A percentile compares a stretch with the other conserved stretches of the same genome.
Evolutionary conservation across 2,888 invertebrate species (phyloP).

Genomic region (Fragum sueziense): DNA sequence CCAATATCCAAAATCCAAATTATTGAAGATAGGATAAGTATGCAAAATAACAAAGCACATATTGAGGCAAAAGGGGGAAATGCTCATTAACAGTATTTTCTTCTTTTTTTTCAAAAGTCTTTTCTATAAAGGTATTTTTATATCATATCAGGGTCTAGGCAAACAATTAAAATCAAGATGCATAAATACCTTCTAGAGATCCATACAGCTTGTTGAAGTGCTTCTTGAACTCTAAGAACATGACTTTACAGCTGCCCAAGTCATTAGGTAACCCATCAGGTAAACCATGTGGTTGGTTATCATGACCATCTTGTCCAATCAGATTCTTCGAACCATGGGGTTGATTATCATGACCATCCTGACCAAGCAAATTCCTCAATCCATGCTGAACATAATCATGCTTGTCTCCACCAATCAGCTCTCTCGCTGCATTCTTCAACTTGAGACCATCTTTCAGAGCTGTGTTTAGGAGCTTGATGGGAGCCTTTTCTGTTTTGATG

Average conservation of each 20-base stretch:
- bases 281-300: slow-evolving; percentile 30
- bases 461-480: slow-evolving; percentile 17
- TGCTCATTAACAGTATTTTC: background rate
- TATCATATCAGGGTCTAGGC: no score
- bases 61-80: slow-evolving; percentile 1
- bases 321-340: slow-evolving; percentile 40
- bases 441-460: slow-evolving; percentile 33
- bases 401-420: slow-evolving; percentile 50
- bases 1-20: background rate
- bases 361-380: slow-evolving; percentile 30
- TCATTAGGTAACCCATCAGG: background rate
- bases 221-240: slow-evolving; percentile 81
- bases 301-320: slow-evolving; percentile 56
- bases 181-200: background rate
- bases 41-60: background rate
- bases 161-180: no score
- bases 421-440: slow-evolving; percentile 28
- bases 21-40: background rate
- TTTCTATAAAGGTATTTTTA: no score
- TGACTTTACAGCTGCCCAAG: slow-evolving; percentile 34
- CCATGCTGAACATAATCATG: slow-evolving; percentile 27
- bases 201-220: slow-evolving; percentile 84
- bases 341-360: slow-evolving; percentile 47
- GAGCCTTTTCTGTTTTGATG: slow-evolving; percentile 43
- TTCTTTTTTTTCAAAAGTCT: background rate